A percentile compares a stretch with the other conserved stretches of the same genome.
Conservation (phyloP, 2,888 invertebrate genomes). For the Chloroclysta siterata region DNA sequence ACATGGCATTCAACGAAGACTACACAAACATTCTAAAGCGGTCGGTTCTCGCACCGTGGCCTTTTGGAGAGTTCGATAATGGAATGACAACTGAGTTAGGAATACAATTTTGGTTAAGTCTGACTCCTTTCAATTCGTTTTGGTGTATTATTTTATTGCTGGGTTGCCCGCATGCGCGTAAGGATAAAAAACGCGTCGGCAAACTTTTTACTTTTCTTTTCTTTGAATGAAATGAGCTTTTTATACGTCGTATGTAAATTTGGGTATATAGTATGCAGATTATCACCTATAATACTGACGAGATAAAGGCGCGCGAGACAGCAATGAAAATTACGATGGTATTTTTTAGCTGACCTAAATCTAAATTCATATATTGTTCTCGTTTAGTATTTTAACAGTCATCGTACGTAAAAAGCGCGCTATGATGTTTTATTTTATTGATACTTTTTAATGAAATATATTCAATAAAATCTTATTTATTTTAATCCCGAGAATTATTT, state of each 20-base stretch:
- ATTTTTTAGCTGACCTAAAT: slow-evolving; percentile 50
- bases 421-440: neutral
- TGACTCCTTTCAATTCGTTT: slow-evolving; percentile 1
- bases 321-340: slow-evolving; percentile 41
- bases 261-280: slow-evolving; percentile 13
- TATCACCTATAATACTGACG: slow-evolving; percentile 8
- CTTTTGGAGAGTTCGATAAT: neutral
- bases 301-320: neutral
- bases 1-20: slow-evolving; percentile 19
- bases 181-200: neutral
- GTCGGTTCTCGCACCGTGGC: neutral
- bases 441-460: neutral
- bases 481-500: too few species aligned
- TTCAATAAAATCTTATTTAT: too few species aligned
- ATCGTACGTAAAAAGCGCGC: slow-evolving; percentile 14
- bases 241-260: slow-evolving; percentile 20
- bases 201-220: slow-evolving; percentile 10
- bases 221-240: slow-evolving; percentile 8
- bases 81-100: neutral
- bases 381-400: slow-evolving; percentile 6
- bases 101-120: neutral
- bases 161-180: neutral
- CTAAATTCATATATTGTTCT: slow-evolving; percentile 22
- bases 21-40: slow-evolving; percentile 9
- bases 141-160: slow-evolving; percentile 5